Base-by-base conservation (phyloP, 2,113 vertebrate species). In the Prionailurus viverrinus region DNA sequence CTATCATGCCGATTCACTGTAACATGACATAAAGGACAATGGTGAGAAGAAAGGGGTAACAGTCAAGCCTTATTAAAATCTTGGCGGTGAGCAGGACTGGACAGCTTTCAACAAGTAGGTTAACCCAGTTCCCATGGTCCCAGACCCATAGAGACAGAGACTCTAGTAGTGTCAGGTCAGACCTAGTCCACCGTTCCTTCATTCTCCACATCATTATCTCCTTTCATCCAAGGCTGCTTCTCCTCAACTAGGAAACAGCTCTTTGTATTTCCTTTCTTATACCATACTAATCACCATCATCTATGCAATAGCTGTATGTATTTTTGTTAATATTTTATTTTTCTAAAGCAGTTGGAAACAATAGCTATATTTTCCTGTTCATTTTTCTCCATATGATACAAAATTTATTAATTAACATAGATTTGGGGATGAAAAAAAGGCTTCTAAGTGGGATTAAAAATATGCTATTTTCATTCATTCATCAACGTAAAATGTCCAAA, bases 371-470 rank as follows among this genome's bases (percentile, higher is more conserved):
- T 79, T 82, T 91, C 13, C 87, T 31, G 29, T 90, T 39, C 16
- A 91, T 48, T 78, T 39, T 83, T 39, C 31, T 81, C 33, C 18
- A 78, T 11, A 63, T 9, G 89, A 55, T 74, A 71, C 16, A 79
- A 78, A 87, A 83, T 1, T 85, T 55, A 92, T n/a, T 89, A 78
- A 87, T 39, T 45, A 65, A 65, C 41, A 78, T 1, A 96, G 25
- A 89, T 36, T 82, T 93, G 58, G 71, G n/a, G 58, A 48, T n/a
- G 12, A 55, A 39, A n/a, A 58, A 76, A 73, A 48, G 21, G 36
- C 10, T 78, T 92, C 89, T 80, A 89, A 96, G 45, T 29, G 21
- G 45, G 14, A 65, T n/a, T 16, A 18, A 51, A 90, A 95, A 93
- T n/a, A 83, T 76, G 11, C 12, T 58, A 33, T 41, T 55, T 36